Evolutionary conservation across 2,888 invertebrate genomes (phyloP).

Genomic region (Eupeodes latifasciatus): DNA sequence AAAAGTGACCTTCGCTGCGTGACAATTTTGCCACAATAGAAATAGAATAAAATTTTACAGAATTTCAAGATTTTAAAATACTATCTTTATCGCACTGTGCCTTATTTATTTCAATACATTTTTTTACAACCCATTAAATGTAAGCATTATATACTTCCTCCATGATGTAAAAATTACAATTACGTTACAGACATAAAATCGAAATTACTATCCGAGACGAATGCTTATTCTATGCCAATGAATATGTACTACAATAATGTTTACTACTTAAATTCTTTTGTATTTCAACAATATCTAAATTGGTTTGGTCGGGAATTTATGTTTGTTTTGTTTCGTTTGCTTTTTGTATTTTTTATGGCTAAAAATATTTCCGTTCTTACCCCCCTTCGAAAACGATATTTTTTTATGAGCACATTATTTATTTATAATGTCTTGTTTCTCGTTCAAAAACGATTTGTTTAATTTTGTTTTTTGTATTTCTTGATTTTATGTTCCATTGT

Average conservation of each 20-base stretch:
- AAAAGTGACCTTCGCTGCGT: too few relatives aligned
- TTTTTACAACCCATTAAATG: neutral
- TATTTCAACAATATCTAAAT: conserved; percentile 12
- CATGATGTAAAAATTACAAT: neutral
- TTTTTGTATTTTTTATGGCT: neutral
- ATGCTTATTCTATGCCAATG: neutral
- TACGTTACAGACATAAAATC: neutral
- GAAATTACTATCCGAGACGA: neutral
- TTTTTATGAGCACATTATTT: conserved; percentile 25
- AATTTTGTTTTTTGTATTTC: neutral
- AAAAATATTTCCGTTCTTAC: neutral
- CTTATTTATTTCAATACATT: too few relatives aligned
- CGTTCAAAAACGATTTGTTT: conserved; percentile 1
- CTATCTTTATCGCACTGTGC: too few relatives aligned
- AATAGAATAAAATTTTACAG: too few relatives aligned
- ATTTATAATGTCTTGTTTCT: conserved; percentile 33
- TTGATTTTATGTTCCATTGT: neutral
- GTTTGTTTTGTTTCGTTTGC: neutral
- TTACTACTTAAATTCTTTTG: neutral
- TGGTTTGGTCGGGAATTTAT: neutral
- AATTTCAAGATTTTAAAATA: too few relatives aligned
- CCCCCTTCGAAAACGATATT: neutral
- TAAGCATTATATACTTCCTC: neutral
- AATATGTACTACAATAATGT: neutral
- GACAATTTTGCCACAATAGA: too few relatives aligned